Conservation (phyloP, 2,888 invertebrate genomes). For the Harpalus rufipes region DNA sequence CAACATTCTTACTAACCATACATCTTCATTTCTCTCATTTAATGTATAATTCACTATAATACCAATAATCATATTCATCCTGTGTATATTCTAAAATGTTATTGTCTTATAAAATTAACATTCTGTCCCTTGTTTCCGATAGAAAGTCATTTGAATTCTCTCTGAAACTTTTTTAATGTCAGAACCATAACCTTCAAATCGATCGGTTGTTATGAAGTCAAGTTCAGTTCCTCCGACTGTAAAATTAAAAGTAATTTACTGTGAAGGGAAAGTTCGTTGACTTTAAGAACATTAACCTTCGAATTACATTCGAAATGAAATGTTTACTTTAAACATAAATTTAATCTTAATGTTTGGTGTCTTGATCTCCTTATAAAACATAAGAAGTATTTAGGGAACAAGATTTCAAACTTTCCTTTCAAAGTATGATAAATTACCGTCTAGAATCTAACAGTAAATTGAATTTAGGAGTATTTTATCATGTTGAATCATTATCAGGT, state of each 20-base stretch:
- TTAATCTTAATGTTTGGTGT: constrained; percentile 20
- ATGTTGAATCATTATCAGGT: constrained; percentile 2
- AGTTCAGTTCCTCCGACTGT: constrained; percentile 13
- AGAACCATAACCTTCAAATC: constrained; percentile 5
- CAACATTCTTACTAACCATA: too few species aligned
- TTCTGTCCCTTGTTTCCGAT: too few species aligned
- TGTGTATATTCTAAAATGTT: too few species aligned
- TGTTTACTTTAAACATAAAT: constrained; percentile 38
- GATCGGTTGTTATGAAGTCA: not conserved
- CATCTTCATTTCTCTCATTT: too few species aligned
- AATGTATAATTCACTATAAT: too few species aligned
- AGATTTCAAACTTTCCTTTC: constrained; percentile 9
- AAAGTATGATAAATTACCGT: constrained; percentile 1
- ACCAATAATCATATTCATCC: too few species aligned
- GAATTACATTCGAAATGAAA: constrained; percentile 40
- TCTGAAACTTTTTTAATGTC: too few species aligned
- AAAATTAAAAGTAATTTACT: constrained; percentile 39
- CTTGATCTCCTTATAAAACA: constrained; percentile 2
- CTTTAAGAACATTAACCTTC: constrained; percentile 8
- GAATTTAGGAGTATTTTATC: constrained; percentile 20
- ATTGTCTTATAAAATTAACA: too few species aligned
- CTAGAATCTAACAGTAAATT: constrained; percentile 2
- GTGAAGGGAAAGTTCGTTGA: constrained; percentile 33
- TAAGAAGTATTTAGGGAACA: constrained; percentile 1
- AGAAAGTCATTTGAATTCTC: too few species aligned